Base-by-base conservation (phyloP, 1,140 invertebrate genomes). In the Stratiolaelaps scimitus region DNA sequence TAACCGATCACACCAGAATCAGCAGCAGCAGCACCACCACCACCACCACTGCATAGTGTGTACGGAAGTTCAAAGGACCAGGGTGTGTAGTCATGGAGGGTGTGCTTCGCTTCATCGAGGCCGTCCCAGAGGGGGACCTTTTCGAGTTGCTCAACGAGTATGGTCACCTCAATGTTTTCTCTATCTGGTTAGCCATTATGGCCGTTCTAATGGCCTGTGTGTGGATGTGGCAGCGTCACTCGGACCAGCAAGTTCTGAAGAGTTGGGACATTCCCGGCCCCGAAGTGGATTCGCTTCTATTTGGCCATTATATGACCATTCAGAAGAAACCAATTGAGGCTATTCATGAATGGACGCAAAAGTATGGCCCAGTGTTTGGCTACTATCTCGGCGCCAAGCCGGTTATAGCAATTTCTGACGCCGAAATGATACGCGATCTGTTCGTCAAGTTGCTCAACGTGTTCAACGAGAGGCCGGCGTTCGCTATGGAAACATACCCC, bases 281-380 rank as follows among this genome's bases (percentile, higher is more conserved):
- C 34, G 53, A 60, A 34, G 53, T 34, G 23, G 53, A 60, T 60
- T 60, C 53, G 15, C 23, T 60, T 17, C 15, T 60, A 29, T 60
- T 60, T 34, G 53, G 53, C 53, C 53, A 60, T 34, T 26, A 60
- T 60, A 26, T 15, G 53, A 60, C 53, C 15, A 60, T 60, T 34
- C 53, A 60, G 13, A 60, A 73, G 2, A 68, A 68, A 28, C 65
- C 64, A 28, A 66, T 67, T 29, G 65, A 65, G 23, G 65, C 73
- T 17, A 70, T 76, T 19, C 64, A 69, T 4, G 40, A 71, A 43
- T 78, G 76, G 76, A 65, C 72, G 4, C 48, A 72, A 47, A 28
- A 71, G 28, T 76, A 73, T 69, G 77, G 77, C 1, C 66, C 73
- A 19, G 66, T 73, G 13, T 76, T 75, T 65, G 77, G 77, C 7